These are phyloP conservation scores for Odontophorus gujanensis DNA, from an alignment of 2,113 vertebrate species.

Conservation along the genomic window DNA sequence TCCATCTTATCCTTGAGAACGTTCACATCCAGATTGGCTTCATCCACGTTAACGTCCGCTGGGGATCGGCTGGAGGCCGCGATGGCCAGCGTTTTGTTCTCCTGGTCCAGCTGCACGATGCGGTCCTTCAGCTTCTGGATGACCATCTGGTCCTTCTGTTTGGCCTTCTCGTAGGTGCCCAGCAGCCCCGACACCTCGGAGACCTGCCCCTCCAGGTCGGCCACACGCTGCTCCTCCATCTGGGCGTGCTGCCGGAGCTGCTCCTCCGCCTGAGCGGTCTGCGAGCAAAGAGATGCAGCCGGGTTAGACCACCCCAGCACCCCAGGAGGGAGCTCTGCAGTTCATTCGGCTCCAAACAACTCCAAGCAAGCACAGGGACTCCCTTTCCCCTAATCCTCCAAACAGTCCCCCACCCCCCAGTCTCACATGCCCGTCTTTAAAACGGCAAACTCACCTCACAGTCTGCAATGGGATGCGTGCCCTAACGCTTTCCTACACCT, in stretches of 20 bases:
- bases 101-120: constrained; percentile 88
- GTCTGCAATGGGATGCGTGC: not conserved
- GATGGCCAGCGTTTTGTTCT: constrained; percentile 91
- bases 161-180: constrained; percentile 86
- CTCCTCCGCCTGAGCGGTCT: constrained; percentile 85
- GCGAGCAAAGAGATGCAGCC: not conserved
- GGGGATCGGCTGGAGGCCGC: constrained; percentile 79
- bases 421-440: not conserved
- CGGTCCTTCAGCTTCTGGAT: constrained; percentile 89
- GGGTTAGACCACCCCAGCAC: not conserved
- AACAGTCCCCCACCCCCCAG: accelerated
- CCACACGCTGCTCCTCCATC: constrained; percentile 86
- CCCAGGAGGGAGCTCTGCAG: accelerated
- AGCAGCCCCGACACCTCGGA: constrained; percentile 88
- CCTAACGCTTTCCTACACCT: not conserved
- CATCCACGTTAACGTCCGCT: constrained; percentile 75
- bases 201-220: constrained; percentile 87
- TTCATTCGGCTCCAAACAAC: not conserved
- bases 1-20: constrained; percentile 87
- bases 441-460: not conserved
- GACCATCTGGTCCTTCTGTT: constrained; percentile 86
- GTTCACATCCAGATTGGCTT: constrained; percentile 81
- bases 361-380: accelerated
- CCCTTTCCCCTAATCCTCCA: accelerated
- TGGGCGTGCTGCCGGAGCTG: constrained; percentile 82